These are phyloP conservation scores for Acromyrmex charruanus DNA, from an alignment of 1,140 invertebrate species.

Conservation along the genomic window DNA sequence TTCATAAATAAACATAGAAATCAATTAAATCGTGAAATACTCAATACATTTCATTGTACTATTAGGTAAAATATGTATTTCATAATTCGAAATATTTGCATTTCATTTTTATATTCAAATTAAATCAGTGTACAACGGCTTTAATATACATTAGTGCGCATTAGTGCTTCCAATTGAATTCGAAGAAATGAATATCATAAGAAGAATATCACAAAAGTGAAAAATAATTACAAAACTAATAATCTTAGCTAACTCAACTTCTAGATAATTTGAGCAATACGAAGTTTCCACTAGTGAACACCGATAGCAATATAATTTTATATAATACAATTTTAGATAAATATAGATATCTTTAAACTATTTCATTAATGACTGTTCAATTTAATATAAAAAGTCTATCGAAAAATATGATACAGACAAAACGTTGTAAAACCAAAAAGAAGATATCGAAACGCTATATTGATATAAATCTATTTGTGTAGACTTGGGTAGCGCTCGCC, in stretches of 20 bases:
- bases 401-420: neutral
- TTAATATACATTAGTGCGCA: no score
- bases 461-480: conserved; percentile 22
- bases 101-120: no score
- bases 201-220: neutral
- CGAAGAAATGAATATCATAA: no score
- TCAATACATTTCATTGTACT: no score
- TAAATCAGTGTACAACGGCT: no score
- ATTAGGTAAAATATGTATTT: no score
- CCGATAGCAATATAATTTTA: neutral
- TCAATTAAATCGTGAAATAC: no score
- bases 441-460: neutral
- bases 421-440: neutral
- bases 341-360: neutral
- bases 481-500: conserved; percentile 2
- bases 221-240: neutral
- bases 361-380: neutral
- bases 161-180: no score
- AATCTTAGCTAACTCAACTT: neutral
- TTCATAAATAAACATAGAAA: no score
- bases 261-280: neutral
- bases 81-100: no score
- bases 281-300: neutral
- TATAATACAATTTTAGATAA: neutral
- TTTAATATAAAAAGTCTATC: neutral